Evolutionary conservation across 2,113 vertebrate genomes (phyloP), one percentile per base, ranked within the genome.

Genomic region (Mionectes macconnelli): DNA sequence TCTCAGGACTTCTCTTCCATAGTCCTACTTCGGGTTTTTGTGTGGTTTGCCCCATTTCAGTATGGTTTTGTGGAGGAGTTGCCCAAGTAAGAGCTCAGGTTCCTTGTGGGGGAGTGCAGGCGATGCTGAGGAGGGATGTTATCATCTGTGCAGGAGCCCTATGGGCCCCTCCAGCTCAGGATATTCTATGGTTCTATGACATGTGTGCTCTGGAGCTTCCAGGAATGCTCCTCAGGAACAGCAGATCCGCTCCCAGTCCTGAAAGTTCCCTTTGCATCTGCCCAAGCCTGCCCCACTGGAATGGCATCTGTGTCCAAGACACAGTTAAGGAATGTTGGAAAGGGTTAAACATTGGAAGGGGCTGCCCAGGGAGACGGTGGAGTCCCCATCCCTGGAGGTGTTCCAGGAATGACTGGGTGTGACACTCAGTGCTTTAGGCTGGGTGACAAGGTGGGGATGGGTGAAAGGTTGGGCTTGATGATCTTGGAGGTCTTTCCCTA

Each of bases 31-130:
- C n/a, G 40, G n/a, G 2, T 12, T 47, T 59, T 19, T 16, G 16
- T 2, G 13, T 18, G 28, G 10, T n/a, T 70, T 75, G 8, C 67
- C 56, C 45, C 23, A 11, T n/a, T 74, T 57, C 66, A 8, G 8
- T 64, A 18, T 59, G 53, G n/a, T n/a, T 57, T 64, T 0, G 1
- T 37, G 44, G 33, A n/a, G 73, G 37, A 35, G 28, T 47, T 53
- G 18, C 31, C 33, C 24, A 53, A 44, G 14, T 8, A 47, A 44
- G 56, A 37, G 44, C n/a, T 12, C 14, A 3, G 22, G 56, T 6
- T 42, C 57, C 45, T 55, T 15, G 31, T 2, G 0, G 24, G 24
- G 47, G 20, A 35, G 9, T 0, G 1, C 0, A 2, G 40, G 23
- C 1, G 4, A 27, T 18, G 30, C 63, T 40, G 6, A 2, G 4